Evolutionary conservation across 2,797 vertebrate species (phyloP).

Genomic region (Hippopotamyrus pictus): DNA sequence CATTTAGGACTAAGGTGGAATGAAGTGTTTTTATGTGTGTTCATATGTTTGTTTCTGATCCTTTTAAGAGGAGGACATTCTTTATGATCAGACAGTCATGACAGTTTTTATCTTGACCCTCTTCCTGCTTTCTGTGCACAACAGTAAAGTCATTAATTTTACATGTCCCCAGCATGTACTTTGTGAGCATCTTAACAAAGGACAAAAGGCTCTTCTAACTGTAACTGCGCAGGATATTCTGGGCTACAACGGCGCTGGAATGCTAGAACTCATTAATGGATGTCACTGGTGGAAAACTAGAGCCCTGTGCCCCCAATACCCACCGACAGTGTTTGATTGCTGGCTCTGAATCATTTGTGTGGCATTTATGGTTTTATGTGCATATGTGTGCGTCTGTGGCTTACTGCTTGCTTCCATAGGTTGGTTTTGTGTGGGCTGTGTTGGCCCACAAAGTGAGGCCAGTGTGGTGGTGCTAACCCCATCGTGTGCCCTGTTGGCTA

Average conservation of each 20-base stretch:
- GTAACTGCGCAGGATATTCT: background rate
- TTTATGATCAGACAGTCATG: background rate
- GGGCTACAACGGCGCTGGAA: background rate
- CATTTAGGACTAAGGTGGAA: background rate
- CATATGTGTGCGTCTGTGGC: background rate
- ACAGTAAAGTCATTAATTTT: slow-evolving; percentile 16
- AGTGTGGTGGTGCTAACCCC: background rate
- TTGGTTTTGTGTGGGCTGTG: background rate
- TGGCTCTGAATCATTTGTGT: background rate
- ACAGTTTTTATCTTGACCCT: background rate
- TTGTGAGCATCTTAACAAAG: background rate
- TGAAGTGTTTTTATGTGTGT: background rate
- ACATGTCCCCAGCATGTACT: slow-evolving; percentile 1
- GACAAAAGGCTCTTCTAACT: slow-evolving; percentile 3
- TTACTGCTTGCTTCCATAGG: background rate
- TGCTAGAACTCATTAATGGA: slow-evolving; percentile 14
- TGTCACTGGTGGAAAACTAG: background rate
- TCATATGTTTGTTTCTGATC: background rate
- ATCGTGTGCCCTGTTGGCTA: background rate
- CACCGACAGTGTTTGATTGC: background rate
- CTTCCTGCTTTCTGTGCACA: background rate
- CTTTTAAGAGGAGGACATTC: background rate
- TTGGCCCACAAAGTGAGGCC: background rate
- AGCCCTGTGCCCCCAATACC: background rate
- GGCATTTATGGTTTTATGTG: background rate